These are phyloP conservation scores for Urophycis tenuis DNA, from an alignment of 2,797 vertebrate species.

Conservation along the genomic window DNA sequence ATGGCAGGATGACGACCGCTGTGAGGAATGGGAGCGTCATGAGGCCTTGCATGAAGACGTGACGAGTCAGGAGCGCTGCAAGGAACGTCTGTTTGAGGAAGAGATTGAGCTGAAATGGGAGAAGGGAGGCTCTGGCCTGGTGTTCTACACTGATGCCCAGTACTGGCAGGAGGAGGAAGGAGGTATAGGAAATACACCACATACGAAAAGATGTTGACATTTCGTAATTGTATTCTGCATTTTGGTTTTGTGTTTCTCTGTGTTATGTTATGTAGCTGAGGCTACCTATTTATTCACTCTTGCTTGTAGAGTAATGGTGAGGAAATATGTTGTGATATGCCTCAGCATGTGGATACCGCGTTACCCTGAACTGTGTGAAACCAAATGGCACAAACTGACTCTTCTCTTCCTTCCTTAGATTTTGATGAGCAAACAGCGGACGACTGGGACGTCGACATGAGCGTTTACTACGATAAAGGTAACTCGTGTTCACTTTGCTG, in stretches of 20 bases:
- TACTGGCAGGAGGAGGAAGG: constrained; percentile 90
- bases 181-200: constrained; percentile 62
- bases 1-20: constrained; percentile 80
- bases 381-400: not conserved
- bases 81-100: constrained; percentile 89
- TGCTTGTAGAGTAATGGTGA: not conserved
- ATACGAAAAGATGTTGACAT: not conserved
- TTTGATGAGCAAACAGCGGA: constrained; percentile 94
- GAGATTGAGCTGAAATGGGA: constrained; percentile 98
- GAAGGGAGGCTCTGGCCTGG: constrained; percentile 91
- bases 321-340: no score
- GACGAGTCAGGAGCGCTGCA: constrained; percentile 80
- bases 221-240: not conserved
- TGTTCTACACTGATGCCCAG: constrained; percentile 96
- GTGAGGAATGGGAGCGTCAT: constrained; percentile 95
- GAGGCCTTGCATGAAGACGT: constrained; percentile 90
- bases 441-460: constrained; percentile 99
- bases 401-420: constrained; percentile 64
- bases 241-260: not conserved
- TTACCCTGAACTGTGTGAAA: not conserved
- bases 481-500: constrained; percentile 21
- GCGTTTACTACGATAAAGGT: constrained; percentile 93
- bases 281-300: not conserved
- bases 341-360: not conserved
- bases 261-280: not conserved